A percentile compares a stretch with the other conserved stretches of the same genome.
Conservation (phyloP, 2,888 invertebrate genomes). For the Exephanes ischioxanthus region DNA sequence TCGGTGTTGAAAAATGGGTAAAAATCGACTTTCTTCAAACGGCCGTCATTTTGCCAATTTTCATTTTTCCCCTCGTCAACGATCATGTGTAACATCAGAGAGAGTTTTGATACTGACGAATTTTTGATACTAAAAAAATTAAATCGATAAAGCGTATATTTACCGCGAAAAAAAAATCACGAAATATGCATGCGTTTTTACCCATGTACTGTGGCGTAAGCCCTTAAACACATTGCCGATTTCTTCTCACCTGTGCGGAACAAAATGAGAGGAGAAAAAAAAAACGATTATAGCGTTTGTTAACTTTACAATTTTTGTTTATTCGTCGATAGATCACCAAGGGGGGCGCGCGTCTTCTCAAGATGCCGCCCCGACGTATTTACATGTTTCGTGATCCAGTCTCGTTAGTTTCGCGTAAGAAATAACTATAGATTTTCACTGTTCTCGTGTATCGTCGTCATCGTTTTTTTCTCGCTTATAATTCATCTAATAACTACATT, state of each 20-base stretch:
- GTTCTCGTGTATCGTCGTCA: neutral
- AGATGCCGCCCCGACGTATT: slow-evolving; percentile 53
- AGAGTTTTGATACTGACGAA: neutral
- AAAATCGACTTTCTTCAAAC: too few species aligned
- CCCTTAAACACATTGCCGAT: too few species aligned
- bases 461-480: slow-evolving; percentile 24
- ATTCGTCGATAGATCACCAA: slow-evolving; percentile 56
- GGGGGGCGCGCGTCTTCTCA: slow-evolving; percentile 33
- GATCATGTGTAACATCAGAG: neutral
- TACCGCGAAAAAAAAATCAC: too few species aligned
- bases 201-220: too few species aligned
- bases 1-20: too few species aligned
- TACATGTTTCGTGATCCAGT: slow-evolving; percentile 53
- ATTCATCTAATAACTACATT: slow-evolving; percentile 33
- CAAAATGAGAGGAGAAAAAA: neutral
- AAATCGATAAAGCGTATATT: too few species aligned
- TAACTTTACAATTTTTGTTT: slow-evolving; percentile 67
- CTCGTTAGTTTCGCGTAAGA: slow-evolving; percentile 49
- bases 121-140: neutral
- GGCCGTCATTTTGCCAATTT: too few species aligned
- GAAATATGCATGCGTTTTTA: too few species aligned
- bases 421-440: slow-evolving; percentile 47
- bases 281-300: neutral
- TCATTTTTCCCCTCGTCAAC: too few species aligned
- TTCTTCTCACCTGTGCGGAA: neutral